These are phyloP conservation scores for Aphrophora alni DNA, from an alignment of 2,888 invertebrate genomes.

Conservation along the genomic window DNA sequence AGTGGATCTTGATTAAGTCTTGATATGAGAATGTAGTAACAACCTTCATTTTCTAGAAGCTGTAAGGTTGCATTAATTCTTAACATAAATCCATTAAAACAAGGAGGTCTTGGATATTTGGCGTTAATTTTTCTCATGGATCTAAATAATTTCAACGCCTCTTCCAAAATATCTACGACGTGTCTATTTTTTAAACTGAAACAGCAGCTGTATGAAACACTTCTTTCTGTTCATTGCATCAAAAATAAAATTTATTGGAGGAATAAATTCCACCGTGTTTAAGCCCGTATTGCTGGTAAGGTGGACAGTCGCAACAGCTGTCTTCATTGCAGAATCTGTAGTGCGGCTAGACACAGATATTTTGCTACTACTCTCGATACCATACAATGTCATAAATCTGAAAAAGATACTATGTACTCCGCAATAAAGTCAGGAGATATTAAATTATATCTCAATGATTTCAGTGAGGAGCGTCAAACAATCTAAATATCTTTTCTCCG, in stretches of 20 bases:
- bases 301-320: conserved; percentile 42
- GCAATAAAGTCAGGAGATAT: conserved; percentile 37
- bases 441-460: conserved; percentile 48
- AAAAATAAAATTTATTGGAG: conserved; percentile 47
- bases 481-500: conserved; percentile 44
- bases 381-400: conserved; percentile 43
- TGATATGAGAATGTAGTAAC: conserved; percentile 15
- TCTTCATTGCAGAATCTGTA: conserved; percentile 44
- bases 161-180: conserved; percentile 39
- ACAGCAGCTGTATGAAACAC: conserved; percentile 36
- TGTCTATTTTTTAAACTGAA: conserved; percentile 19
- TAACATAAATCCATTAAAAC: conserved; percentile 48
- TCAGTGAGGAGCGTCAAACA: conserved; percentile 48
- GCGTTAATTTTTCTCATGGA: conserved; percentile 38
- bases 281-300: conserved; percentile 33
- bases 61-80: conserved; percentile 47
- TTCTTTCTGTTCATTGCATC: conserved; percentile 48
- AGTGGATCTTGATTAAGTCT: conserved; percentile 45
- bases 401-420: conserved; percentile 41
- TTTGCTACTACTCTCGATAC: conserved; percentile 42
- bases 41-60: too few relatives aligned
- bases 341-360: conserved; percentile 45
- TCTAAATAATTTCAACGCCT: conserved; percentile 20
- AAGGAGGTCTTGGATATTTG: too few relatives aligned
- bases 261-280: conserved; percentile 47